These are phyloP conservation scores for Xestia c-nigrum DNA, from an alignment of 2,888 invertebrate species.

Conservation along the genomic window DNA sequence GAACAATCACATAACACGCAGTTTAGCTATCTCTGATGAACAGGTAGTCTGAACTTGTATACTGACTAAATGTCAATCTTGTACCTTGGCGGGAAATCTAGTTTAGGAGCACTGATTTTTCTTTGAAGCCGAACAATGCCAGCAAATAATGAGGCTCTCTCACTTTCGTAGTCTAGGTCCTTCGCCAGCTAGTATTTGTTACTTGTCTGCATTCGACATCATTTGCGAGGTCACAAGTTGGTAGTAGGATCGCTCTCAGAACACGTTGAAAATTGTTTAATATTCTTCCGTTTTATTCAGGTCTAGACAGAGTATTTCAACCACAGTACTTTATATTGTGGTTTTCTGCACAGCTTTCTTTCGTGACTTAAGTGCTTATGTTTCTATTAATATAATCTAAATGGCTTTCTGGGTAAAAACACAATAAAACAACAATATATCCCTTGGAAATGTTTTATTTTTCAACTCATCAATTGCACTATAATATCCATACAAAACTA, in stretches of 20 bases:
- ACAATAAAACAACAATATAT: constrained; percentile 68
- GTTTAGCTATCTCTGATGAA: neutral
- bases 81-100: neutral
- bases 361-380: neutral
- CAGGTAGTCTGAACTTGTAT: neutral
- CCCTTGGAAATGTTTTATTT: constrained; percentile 86
- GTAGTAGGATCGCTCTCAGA: neutral
- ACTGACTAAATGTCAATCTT: neutral
- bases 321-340: neutral
- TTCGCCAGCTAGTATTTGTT: neutral
- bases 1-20: neutral
- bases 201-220: constrained; percentile 3
- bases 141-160: constrained; percentile 25
- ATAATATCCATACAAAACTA: constrained; percentile 88
- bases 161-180: neutral
- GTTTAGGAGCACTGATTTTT: neutral
- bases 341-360: neutral
- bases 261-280: neutral
- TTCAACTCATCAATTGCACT: constrained; percentile 88
- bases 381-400: neutral
- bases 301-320: neutral
- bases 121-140: constrained; percentile 5
- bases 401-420: neutral
- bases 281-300: neutral
- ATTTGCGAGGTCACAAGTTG: constrained; percentile 10